Base-by-base conservation (phyloP, 2,797 vertebrate genomes). In the Enteromius mattozi region DNA sequence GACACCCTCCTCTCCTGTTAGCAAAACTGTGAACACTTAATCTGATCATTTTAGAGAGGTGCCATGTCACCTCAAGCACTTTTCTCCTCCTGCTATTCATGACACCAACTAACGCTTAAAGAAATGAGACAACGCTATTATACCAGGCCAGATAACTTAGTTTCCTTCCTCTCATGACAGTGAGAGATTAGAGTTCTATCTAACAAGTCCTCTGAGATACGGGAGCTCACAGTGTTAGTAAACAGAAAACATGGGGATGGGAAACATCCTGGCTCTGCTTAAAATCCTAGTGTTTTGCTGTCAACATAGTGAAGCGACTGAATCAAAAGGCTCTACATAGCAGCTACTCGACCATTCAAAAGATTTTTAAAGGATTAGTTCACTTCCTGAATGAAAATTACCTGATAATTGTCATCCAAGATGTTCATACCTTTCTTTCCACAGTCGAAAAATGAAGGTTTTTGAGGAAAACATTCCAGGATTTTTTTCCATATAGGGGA, bases 11-110 rank as follows among this genome's bases (percentile, higher is more conserved):
- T 83, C 63, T 68, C 33, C 74, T 40, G 72, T 83, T 40, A 59
- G 74, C 74, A 78, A 47, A 83, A 83, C 82, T 78, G 82, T 69
- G 82, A 77, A 83, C 72, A 77, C 63, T 83, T 83, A 61, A 78
- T 78, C 66, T 72, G 66, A 83, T 83, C 54, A 63, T 33, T 84
- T 70, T 63, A 59, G 54, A 63, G 56, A 49, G 66, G 54, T 72
- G 76, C 68, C 66, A 72, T 69, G 74, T 21, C 74, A 78, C 49
- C 37, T 68, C 63, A 19, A 59, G 19, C 27, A 74, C 59, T 82
- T 45, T 37, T 30, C 54, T n/a, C 27, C 16, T 14, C 42, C 47
- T 68, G 61, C 47, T 69, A 51, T 69, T 68, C 30, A 42, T 27
- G 42, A 83, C 81, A 77, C 63, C 61, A 42, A 16, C 45, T 77